These are phyloP conservation scores for Aphrophora alni DNA, from an alignment of 2,888 invertebrate species.

Conservation along the genomic window DNA sequence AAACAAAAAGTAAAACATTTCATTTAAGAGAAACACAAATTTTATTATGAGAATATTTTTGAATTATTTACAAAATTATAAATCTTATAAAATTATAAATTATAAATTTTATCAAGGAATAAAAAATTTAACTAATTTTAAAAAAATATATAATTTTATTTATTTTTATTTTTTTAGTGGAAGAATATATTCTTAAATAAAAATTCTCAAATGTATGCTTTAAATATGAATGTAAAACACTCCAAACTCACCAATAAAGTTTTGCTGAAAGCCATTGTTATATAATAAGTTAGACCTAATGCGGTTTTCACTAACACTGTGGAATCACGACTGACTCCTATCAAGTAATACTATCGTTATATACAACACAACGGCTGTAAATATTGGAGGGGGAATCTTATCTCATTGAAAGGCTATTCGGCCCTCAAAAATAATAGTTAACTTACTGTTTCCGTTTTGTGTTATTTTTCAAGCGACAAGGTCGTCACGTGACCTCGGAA, in stretches of 20 bases:
- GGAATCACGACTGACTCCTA: neutral
- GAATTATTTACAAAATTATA: too few species aligned
- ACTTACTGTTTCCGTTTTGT: neutral
- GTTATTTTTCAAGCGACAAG: neutral
- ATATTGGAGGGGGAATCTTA: neutral
- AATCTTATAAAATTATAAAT: too few species aligned
- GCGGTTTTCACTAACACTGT: neutral
- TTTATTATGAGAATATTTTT: too few species aligned
- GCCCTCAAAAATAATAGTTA: neutral
- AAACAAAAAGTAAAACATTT: too few species aligned
- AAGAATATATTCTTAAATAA: too few species aligned
- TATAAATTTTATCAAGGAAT: too few species aligned
- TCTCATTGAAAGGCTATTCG: neutral
- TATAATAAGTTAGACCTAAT: neutral
- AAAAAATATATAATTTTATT: too few species aligned
- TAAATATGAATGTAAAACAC: too few species aligned
- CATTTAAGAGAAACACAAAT: too few species aligned
- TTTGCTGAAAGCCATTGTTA: neutral
- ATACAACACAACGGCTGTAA: neutral
- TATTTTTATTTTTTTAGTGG: too few species aligned
- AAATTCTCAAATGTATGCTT: too few species aligned
- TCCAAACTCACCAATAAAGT: slow-evolving; percentile 9
- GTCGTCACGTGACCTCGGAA: neutral
- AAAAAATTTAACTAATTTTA: too few species aligned
- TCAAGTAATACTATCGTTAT: neutral